These are phyloP conservation scores for Madoqua kirkii DNA, from an alignment of 2,113 vertebrate genomes.

Conservation along the genomic window DNA sequence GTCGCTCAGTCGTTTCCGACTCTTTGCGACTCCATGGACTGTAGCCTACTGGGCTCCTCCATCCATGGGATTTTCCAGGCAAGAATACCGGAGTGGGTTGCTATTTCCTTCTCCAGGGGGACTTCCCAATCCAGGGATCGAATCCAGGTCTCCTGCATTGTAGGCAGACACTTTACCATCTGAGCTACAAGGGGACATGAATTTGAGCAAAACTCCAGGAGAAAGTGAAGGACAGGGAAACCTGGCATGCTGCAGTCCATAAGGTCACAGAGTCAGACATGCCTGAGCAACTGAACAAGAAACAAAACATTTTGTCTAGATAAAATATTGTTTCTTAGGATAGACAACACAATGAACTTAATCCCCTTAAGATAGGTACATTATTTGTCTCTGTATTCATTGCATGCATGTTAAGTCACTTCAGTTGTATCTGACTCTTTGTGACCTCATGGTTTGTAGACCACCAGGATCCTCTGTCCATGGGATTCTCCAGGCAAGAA, in stretches of 20 bases:
- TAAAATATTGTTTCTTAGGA: neutral
- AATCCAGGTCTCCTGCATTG: neutral
- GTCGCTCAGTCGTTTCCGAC: rapidly evolving
- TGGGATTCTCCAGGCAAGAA: neutral
- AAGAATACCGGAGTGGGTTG: too few species aligned
- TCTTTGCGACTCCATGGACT: too few species aligned
- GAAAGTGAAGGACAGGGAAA: neutral
- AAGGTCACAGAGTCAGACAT: neutral
- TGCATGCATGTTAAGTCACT: neutral
- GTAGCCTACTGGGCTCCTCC: too few species aligned
- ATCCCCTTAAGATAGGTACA: neutral
- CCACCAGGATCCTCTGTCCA: neutral
- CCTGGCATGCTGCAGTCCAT: neutral
- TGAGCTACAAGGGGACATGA: neutral
- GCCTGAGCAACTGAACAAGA: neutral
- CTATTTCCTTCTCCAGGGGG: neutral
- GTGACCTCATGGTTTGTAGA: neutral
- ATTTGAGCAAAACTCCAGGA: neutral
- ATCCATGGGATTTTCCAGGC: too few species aligned
- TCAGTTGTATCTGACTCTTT: neutral
- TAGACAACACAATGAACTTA: neutral
- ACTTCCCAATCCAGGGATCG: neutral
- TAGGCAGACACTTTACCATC: neutral
- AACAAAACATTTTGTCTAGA: neutral
- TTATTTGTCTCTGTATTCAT: neutral